Percentiles rank a stretch among this genome's conserved stretches.
Conservation (phyloP, 2,797 vertebrate genomes). For the Notoglanidium macrostoma region DNA sequence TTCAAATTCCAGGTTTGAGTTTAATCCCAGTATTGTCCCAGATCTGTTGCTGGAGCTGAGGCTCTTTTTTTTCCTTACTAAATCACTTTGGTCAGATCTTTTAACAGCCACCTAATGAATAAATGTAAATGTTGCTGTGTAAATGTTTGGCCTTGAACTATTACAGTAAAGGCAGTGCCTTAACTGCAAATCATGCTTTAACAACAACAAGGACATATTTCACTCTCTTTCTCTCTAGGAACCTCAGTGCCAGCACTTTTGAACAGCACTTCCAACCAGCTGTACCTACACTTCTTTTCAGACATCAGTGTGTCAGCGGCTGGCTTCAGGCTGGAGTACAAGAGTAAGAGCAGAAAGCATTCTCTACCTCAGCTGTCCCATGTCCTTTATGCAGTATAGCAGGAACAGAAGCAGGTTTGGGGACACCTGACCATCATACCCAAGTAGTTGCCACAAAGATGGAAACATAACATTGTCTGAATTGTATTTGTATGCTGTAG, state of each 20-base stretch:
- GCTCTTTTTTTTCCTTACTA: not conserved
- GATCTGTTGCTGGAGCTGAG: not conserved
- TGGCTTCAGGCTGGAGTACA: conserved; percentile 97
- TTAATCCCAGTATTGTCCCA: not conserved
- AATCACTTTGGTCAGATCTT: not conserved
- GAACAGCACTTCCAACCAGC: conserved; percentile 98
- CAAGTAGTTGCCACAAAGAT: not conserved
- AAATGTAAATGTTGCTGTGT: not conserved
- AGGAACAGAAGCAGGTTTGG: not conserved
- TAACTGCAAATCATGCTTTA: not conserved
- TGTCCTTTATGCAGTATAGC: not conserved
- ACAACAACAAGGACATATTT: not conserved
- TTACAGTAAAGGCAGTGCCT: not conserved
- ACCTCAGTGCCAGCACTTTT: conserved; percentile 94
- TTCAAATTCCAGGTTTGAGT: not conserved
- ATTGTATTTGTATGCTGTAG: not conserved
- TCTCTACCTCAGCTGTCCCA: not conserved
- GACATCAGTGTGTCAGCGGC: conserved; percentile 98
- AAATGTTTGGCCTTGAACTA: not conserved
- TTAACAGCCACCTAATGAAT: not conserved
- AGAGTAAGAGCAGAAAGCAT: conserved; percentile 82
- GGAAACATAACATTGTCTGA: not conserved
- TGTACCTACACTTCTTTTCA: conserved; percentile 97
- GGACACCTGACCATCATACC: not conserved
- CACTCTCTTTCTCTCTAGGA: conserved; percentile 72